Conservation (phyloP, 2,888 invertebrate species). For the Papilio demoleus region DNA sequence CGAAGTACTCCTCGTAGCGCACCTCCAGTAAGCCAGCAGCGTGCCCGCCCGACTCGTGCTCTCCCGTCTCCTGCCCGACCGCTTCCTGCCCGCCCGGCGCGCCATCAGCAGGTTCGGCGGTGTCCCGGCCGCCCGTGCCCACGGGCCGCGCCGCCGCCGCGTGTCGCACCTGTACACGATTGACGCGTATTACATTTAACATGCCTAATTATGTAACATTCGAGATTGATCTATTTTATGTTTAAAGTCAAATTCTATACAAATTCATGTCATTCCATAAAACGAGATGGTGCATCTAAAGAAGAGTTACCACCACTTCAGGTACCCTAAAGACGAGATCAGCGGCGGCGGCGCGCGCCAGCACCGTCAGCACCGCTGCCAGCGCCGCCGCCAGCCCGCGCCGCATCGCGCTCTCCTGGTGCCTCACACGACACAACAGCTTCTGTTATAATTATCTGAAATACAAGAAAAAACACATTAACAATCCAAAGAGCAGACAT, state of each 20-base stretch:
- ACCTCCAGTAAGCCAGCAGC: slow-evolving; percentile 54
- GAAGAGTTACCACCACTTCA: slow-evolving; percentile 71
- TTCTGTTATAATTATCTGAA: neutral
- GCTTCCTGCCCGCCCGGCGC: slow-evolving; percentile 45
- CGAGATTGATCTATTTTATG: too few relatives aligned
- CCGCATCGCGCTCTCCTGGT: slow-evolving; percentile 41
- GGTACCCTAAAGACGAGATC: slow-evolving; percentile 78
- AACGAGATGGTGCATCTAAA: too few relatives aligned
- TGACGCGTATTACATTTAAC: neutral
- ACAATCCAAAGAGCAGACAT: too few relatives aligned
- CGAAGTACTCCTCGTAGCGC: slow-evolving; percentile 83
- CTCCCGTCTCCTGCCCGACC: neutral
- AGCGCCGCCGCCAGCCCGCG: slow-evolving; percentile 48
- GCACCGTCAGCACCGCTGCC: slow-evolving; percentile 47
- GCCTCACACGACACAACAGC: slow-evolving; percentile 14
- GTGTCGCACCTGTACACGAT: slow-evolving; percentile 64
- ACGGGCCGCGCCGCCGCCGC: slow-evolving; percentile 71
- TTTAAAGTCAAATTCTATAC: too few relatives aligned
- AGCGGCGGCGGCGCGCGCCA: slow-evolving; percentile 50
- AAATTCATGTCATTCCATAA: too few relatives aligned
- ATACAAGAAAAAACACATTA: neutral
- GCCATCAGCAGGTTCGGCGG: slow-evolving; percentile 49
- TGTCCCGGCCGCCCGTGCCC: slow-evolving; percentile 63
- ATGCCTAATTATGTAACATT: neutral
- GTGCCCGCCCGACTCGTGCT: slow-evolving; percentile 45